Evolutionary conservation across 2,888 invertebrate genomes (phyloP).

Genomic region (Rhagonycha lutea): DNA sequence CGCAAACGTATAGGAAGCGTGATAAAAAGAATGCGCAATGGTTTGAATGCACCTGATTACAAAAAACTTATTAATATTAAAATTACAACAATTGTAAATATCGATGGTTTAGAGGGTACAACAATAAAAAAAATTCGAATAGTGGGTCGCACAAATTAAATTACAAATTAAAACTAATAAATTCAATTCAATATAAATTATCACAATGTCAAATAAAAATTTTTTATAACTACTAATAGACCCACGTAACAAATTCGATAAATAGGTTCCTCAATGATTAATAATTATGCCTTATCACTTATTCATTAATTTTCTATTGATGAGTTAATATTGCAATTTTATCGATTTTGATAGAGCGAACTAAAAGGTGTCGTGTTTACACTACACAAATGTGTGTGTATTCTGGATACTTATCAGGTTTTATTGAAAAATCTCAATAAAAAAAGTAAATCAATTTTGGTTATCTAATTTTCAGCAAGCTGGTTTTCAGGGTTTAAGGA

Average conservation of each 20-base stretch:
- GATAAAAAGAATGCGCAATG: neutral
- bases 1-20: neutral
- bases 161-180: conserved; percentile 16
- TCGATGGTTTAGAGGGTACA: neutral
- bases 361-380: too few relatives aligned
- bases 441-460: neutral
- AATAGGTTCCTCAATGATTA: neutral
- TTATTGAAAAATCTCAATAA: neutral
- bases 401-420: neutral
- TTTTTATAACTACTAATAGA: conserved; percentile 1
- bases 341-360: neutral
- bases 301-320: neutral
- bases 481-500: conserved; percentile 1
- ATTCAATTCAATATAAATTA: conserved; percentile 16
- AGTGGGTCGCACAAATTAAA: conserved; percentile 16
- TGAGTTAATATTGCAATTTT: neutral
- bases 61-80: neutral
- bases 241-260: neutral
- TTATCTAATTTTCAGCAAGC: neutral
- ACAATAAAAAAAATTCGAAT: neutral
- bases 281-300: neutral
- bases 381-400: neutral
- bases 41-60: neutral
- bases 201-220: conserved; percentile 15
- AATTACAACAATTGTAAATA: neutral